These are phyloP conservation scores for Eupsittula cactorum DNA, from an alignment of 2,113 vertebrate genomes.

Conservation along the genomic window DNA sequence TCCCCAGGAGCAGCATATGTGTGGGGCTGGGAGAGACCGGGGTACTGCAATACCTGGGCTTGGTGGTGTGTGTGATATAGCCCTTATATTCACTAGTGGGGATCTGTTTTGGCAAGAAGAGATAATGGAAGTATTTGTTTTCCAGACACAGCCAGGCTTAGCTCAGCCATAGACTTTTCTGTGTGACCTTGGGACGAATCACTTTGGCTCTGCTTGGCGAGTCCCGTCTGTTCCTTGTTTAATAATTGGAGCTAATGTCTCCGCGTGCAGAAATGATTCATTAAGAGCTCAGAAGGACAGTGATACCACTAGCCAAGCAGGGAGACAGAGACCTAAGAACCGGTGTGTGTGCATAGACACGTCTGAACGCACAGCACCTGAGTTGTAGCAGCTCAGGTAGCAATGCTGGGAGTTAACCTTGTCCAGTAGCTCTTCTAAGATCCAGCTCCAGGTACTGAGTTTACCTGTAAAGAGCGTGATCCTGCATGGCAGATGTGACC, in stretches of 20 bases:
- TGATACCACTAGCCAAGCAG: neutral
- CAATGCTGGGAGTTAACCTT: neutral
- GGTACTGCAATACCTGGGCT: neutral
- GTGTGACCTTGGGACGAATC: constrained; percentile 67
- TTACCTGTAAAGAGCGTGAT: neutral
- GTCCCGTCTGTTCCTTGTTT: constrained; percentile 17
- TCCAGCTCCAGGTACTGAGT: neutral
- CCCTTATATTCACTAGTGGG: neutral
- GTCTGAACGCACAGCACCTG: neutral
- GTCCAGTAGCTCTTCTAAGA: neutral
- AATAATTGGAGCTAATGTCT: neutral
- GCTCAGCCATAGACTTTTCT: constrained; percentile 19
- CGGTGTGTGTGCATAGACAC: neutral
- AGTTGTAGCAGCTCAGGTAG: neutral
- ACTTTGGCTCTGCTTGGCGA: neutral
- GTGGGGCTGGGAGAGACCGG: neutral
- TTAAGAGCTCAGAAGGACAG: neutral
- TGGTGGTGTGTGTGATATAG: neutral
- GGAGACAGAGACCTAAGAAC: neutral
- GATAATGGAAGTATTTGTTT: neutral
- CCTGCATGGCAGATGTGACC: neutral
- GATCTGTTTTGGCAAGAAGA: neutral
- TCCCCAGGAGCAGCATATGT: neutral
- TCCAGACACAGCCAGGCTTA: neutral
- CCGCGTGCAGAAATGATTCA: neutral